Base-by-base conservation (phyloP, 2,113 vertebrate genomes). In the Corynorhinus townsendii region DNA sequence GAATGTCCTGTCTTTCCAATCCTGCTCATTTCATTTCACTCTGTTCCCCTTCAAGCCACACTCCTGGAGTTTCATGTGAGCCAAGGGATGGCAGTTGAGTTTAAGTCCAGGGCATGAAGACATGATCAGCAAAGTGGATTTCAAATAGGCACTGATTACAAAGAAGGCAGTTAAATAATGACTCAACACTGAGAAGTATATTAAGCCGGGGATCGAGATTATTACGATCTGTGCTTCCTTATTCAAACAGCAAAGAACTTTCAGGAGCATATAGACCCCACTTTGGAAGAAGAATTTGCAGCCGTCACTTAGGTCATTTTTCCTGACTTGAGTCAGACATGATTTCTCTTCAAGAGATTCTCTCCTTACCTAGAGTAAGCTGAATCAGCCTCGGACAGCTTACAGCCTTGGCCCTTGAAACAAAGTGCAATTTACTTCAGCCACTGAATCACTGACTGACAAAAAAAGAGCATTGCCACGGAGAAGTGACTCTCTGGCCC, bases 271-370 rank as follows among this genome's bases (percentile, higher is more conserved):
- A n/a, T 1, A 64, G 16, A 62, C 3, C 3, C 0, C 0, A 8
- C 28, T 80, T 72, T 28, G 33, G 22, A 47, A 40, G 30, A 92
- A 91, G 19, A 94, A 94, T 91, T 85, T 54, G 12, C 3, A 72
- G n/a, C 66, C 35, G 69, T 94, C 40, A 86, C 8, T 91, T 38
- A 72, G 26, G 6, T 22, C 4, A 24, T 66, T 84, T 84, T 33
- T 40, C 16, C 22, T 92, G 14, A 89, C 79, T 8, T 79, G 6
- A 89, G 3, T 24, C 20, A 83, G 56, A 80, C 40, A 38, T 30
- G 14, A 92, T 93, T 82, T 88, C n/a, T 5, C 33, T 84, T 83
- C 20, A 81, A 26, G 5, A 54, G 54, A 88, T 66, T 71, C 26
- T 77, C 76, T 72, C 22, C 20, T 82, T 43, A 88, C 10, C 22